Base-by-base conservation (phyloP, 2,888 invertebrate species). In the Eilema caniola region DNA sequence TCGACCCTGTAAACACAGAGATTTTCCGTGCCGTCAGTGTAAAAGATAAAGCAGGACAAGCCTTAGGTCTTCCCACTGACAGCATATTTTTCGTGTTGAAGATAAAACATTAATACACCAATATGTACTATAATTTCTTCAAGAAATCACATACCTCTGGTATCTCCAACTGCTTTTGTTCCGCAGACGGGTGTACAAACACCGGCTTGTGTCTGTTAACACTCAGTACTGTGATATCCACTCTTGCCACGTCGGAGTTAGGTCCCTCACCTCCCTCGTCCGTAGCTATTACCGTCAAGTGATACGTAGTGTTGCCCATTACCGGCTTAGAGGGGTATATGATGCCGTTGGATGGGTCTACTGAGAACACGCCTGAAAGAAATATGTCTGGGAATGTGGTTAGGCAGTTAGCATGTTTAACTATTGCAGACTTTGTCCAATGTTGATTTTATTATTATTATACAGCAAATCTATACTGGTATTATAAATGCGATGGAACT, bases 171-270 rank as follows among this genome's bases (percentile, higher is more conserved):
- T 97, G 97, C 5, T 97, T 96, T 89, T 98, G 97, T 0, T 97
- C 96, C 0, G 96, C 89, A 2, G 97, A 96, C 0, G 99, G 99
- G 85, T 97, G 96, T 11, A 98, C 96, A 89, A 98, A 98, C 71
- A 96, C 96, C 0, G 99, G 99, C 63, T 97, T 97, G 86, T 98
- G 97, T 79, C 98, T 97, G 92, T 98, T 98, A 0, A 98, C 97
- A 72, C 97, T 97, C 25, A 97, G 94, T 47, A 98, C 97, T 61
- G 96, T 96, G 67, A 99, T 97, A 79, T 97, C 96, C 3, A 98
- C 97, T n/a, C 95, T 93, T 0, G 98, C 97, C 1, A 93, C 93
- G 85, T 97, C 98, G 0, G 94, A 93, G 85, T 97, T 96, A 0
- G 96, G 96, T 0, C 79, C 3, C 23, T 93, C 93, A 0, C 97